Conservation (phyloP, 1,140 invertebrate genomes). For the Phymastichus coffea region DNA sequence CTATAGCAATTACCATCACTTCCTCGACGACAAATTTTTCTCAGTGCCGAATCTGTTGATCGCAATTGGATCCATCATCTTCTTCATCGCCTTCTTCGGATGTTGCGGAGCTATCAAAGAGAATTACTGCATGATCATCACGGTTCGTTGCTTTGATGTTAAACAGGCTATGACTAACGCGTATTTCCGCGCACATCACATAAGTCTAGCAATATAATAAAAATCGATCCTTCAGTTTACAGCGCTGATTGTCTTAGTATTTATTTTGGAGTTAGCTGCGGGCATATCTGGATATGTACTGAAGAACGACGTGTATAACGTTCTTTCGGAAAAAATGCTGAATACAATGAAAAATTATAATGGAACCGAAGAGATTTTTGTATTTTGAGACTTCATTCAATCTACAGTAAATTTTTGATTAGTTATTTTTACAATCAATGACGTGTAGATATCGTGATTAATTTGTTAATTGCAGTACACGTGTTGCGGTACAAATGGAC, state of each 20-base stretch:
- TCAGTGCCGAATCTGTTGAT: slow-evolving; percentile 76
- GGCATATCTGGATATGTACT: slow-evolving; percentile 80
- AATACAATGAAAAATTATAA: slow-evolving; percentile 60
- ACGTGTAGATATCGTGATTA: too few species aligned
- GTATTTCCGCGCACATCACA: slow-evolving; percentile 18
- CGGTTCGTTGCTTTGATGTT: slow-evolving; percentile 57
- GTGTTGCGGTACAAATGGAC: slow-evolving; percentile 69
- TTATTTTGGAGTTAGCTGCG: slow-evolving; percentile 77
- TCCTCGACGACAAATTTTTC: slow-evolving; percentile 62
- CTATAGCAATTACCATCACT: slow-evolving; percentile 66
- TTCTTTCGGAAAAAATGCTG: slow-evolving; percentile 56
- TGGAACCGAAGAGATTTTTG: slow-evolving; percentile 41
- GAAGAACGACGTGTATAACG: slow-evolving; percentile 57
- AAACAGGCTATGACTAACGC: too few species aligned
- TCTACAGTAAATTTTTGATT: too few species aligned
- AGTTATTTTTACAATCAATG: too few species aligned
- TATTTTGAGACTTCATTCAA: slow-evolving; percentile 68
- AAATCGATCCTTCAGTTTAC: slow-evolving; percentile 63
- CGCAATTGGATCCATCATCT: slow-evolving; percentile 75
- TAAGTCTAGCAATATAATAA: background rate
- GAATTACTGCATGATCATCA: slow-evolving; percentile 78
- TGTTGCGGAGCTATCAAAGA: slow-evolving; percentile 84
- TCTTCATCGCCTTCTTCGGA: slow-evolving; percentile 81
- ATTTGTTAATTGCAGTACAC: slow-evolving; percentile 66
- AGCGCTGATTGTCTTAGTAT: slow-evolving; percentile 71